Conservation (phyloP, 2,888 invertebrate genomes). For the Neria commutata region DNA sequence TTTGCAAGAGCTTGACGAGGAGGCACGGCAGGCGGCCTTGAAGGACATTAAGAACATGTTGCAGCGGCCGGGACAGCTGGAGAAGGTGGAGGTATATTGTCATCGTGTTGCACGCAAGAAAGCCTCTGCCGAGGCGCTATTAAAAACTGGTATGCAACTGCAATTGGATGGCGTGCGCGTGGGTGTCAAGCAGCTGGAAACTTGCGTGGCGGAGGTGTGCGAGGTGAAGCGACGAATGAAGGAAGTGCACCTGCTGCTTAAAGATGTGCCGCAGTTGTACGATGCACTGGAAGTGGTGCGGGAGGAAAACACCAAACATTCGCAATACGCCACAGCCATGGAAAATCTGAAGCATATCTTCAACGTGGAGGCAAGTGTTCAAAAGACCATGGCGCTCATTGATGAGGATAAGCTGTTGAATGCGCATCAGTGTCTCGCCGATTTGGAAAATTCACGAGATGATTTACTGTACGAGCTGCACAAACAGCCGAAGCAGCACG, state of each 20-base stretch:
- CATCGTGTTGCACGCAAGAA: slow-evolving; percentile 60
- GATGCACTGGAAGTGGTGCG: slow-evolving; percentile 83
- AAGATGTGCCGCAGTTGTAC: slow-evolving; percentile 78
- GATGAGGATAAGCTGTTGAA: slow-evolving; percentile 92
- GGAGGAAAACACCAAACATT: slow-evolving; percentile 92
- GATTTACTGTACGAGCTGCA: slow-evolving; percentile 94
- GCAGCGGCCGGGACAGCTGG: slow-evolving; percentile 93
- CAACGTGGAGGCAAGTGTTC: slow-evolving; percentile 94
- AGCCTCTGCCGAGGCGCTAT: slow-evolving; percentile 58
- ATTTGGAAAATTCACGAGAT: slow-evolving; percentile 95
- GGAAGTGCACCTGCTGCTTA: slow-evolving; percentile 77
- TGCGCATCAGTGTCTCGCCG: slow-evolving; percentile 92
- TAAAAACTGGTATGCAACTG: slow-evolving; percentile 98
- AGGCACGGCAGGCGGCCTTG: slow-evolving; percentile 77
- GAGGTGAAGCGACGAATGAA: slow-evolving; percentile 75
- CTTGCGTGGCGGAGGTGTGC: slow-evolving; percentile 83
- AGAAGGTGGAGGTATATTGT: slow-evolving; percentile 71
- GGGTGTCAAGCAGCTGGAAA: slow-evolving; percentile 87
- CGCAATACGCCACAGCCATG: slow-evolving; percentile 96
- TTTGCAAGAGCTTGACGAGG: slow-evolving; percentile 75
- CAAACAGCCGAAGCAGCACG: slow-evolving; percentile 88
- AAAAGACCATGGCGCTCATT: slow-evolving; percentile 92
- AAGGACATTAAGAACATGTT: slow-evolving; percentile 91
- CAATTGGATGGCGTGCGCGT: slow-evolving; percentile 96
- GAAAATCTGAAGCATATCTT: slow-evolving; percentile 98